Base-by-base conservation (phyloP, 2,888 invertebrate species). In the Caenorhabditis auriculariae region DNA sequence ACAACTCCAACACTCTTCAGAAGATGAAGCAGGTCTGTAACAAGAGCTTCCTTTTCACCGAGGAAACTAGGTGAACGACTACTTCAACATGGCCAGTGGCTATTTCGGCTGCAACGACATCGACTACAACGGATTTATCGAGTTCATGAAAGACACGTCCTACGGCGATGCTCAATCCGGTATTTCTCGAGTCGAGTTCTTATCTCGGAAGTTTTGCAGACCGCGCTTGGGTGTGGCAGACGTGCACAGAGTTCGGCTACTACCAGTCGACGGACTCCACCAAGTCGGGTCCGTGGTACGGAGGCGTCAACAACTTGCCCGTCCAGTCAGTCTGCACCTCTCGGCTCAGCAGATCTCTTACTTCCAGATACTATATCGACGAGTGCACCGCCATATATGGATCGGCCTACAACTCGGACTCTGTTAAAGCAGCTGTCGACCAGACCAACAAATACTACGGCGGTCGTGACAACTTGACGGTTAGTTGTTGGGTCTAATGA, bases 161-260 rank as follows among this genome's bases (percentile, higher is more conserved):
- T 66, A 50, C 52, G 62, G 66, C 17, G 60, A 66, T 9, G 54
- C 58, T 43, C 62, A 62, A 48, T 62, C 62, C 0, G 35, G 35
- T 32, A 12, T n/a, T n/a, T 2, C 2, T 6, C 32, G 5, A 21
- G 27, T n/a, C n/a, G n/a, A n/a, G n/a, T n/a, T n/a, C n/a, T n/a
- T n/a, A n/a, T n/a, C n/a, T n/a, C n/a, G n/a, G n/a, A n/a, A n/a
- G n/a, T n/a, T n/a, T n/a, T 39, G 23, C 50, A 44, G 71, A 60
- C 43, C 88, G 93, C 0, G 91, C 91, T 77, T 94, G 93, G 94
- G 88, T 87, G 58, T 94, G 92, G 82, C 94, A 94, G 84, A 93
- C 93, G 0, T 95, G 94, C 82, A 91, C 90, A 0, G 94, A 95
- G 83, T 94, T 93, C 82, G 94, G 93, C 23, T 94, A 90, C 83